Percentiles rank a stretch among this genome's conserved stretches.
Conservation (phyloP, 2,888 invertebrate species). For the Elegia similella region DNA sequence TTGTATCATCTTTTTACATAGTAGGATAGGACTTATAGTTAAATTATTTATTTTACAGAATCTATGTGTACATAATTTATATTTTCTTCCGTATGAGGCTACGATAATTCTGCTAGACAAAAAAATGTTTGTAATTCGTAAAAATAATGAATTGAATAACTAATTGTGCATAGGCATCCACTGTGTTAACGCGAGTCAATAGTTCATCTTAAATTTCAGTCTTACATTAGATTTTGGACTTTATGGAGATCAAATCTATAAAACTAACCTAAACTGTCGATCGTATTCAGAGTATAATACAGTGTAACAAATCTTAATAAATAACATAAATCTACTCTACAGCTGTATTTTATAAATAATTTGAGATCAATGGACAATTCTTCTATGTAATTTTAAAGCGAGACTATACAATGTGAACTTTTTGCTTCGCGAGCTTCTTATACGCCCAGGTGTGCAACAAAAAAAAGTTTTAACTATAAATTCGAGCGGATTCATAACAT, state of each 20-base stretch:
- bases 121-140: slow-evolving; percentile 2
- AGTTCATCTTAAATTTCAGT: slow-evolving; percentile 42
- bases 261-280: slow-evolving; percentile 34
- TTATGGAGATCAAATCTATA: slow-evolving; percentile 61
- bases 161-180: slow-evolving; percentile 1
- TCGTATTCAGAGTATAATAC: slow-evolving; percentile 34
- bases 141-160: slow-evolving; percentile 12
- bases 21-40: no score
- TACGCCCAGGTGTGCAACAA: slow-evolving; percentile 61
- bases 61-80: no score
- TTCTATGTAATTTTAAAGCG: slow-evolving; percentile 41
- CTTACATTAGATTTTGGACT: slow-evolving; percentile 60
- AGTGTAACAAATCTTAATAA: slow-evolving; percentile 50
- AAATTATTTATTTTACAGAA: no score
- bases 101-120: neutral
- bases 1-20: no score
- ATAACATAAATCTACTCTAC: slow-evolving; percentile 64
- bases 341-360: slow-evolving; percentile 70
- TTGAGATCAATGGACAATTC: slow-evolving; percentile 77
- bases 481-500: slow-evolving; percentile 41
- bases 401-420: slow-evolving; percentile 32
- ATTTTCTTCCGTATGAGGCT: neutral
- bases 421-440: slow-evolving; percentile 41
- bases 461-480: slow-evolving; percentile 54
- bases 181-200: slow-evolving; percentile 2